Conservation (phyloP, 2,888 invertebrate genomes). For the Chymomyza caudatula region DNA sequence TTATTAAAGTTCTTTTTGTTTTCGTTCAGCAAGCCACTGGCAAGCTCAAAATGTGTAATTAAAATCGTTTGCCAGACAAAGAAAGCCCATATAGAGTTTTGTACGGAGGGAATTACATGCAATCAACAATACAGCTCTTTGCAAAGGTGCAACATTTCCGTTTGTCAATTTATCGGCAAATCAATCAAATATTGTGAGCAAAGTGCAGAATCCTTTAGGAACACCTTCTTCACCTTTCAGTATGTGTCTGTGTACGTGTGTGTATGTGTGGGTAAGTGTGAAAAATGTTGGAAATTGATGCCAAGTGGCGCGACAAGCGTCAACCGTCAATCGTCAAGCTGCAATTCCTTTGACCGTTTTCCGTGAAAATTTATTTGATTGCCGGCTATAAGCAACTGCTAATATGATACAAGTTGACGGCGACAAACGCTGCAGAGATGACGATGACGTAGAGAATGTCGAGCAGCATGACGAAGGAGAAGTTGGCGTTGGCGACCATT, state of each 20-base stretch:
- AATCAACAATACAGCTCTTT: neutral
- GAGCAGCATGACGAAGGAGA: constrained; percentile 13
- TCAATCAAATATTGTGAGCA: constrained; percentile 62
- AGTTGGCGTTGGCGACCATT: constrained; percentile 24
- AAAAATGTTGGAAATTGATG: constrained; percentile 53
- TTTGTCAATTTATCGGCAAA: constrained; percentile 67
- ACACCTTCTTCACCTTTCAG: neutral
- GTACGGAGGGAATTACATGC: neutral
- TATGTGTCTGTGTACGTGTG: neutral
- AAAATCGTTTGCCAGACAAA: neutral
- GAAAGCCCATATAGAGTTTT: neutral
- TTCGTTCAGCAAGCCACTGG: neutral
- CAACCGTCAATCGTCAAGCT: neutral
- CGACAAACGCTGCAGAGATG: neutral
- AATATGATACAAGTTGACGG: constrained; percentile 60
- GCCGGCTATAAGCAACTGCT: constrained; percentile 65
- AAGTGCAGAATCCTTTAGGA: constrained; percentile 3
- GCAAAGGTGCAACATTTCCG: neutral
- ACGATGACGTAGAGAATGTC: constrained; percentile 16
- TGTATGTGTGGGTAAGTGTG: constrained; percentile 34
- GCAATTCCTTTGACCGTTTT: constrained; percentile 59
- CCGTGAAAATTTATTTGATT: constrained; percentile 71
- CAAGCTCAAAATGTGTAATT: neutral
- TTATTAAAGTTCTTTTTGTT: neutral
- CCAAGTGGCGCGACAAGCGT: constrained; percentile 35